Percentiles rank a stretch among this genome's conserved stretches.
Evolutionary conservation across 2,113 vertebrate species (phyloP).

Genomic region (Dicaeum eximium): DNA sequence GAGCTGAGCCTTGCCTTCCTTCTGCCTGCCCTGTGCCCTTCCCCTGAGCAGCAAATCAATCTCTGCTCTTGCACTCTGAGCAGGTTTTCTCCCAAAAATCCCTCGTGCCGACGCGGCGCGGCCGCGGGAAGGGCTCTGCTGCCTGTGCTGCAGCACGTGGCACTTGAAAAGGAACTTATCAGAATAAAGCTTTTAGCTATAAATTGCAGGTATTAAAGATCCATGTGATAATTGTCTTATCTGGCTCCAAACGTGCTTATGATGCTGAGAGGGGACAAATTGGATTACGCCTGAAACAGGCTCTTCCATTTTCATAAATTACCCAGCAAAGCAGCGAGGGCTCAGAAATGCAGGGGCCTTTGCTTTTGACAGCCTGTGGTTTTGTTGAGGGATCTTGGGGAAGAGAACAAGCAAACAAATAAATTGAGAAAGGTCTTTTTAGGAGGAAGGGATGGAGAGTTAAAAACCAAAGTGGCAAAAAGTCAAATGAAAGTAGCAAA

Average conservation of each 20-base stretch:
- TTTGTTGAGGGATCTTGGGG: background rate
- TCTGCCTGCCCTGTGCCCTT: background rate
- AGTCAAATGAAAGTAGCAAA: background rate
- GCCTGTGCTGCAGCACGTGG: background rate
- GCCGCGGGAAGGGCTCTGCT: background rate
- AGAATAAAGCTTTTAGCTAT: constrained; percentile 26
- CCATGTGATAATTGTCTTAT: constrained; percentile 57
- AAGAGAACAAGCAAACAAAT: background rate
- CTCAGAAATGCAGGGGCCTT: background rate
- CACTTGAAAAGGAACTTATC: constrained; percentile 25
- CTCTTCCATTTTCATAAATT: constrained; percentile 55
- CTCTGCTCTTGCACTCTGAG: background rate
- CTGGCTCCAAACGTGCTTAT: constrained; percentile 49
- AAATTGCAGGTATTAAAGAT: constrained; percentile 61
- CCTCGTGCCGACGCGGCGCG: accelerated
- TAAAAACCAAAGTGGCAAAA: background rate
- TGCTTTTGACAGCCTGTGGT: background rate
- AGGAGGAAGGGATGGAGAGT: background rate
- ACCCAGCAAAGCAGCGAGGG: background rate
- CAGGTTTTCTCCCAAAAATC: accelerated
- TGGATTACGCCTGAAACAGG: constrained; percentile 26
- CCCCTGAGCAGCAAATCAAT: background rate
- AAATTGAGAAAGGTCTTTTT: background rate
- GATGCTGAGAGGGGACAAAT: constrained; percentile 38
- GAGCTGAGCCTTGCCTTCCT: accelerated